Evolutionary conservation across 2,888 invertebrate species (phyloP), one percentile per base, ranked within the genome.

Genomic region (Panopea generosa): DNA sequence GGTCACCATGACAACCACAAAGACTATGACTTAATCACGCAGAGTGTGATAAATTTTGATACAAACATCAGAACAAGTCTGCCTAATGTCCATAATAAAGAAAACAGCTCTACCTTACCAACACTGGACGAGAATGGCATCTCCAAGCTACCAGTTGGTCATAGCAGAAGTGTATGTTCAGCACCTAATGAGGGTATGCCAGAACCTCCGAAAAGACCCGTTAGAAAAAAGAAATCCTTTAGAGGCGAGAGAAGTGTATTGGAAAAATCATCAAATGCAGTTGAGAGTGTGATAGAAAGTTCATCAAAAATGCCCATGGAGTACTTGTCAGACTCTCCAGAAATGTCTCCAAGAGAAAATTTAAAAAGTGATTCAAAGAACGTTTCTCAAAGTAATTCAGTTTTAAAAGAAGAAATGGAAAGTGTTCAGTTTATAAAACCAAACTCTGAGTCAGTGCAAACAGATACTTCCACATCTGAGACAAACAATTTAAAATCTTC

Each of bases 261-360:
- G 2, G 43, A 43, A 43, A 65, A 60, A 14, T 57, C 52, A 16
- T 67, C 67, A 27, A 33, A 18, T 38, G 33, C 62, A 20, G 63
- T 63, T 59, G 47, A 52, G 20, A 52, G 55, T 22, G 14, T 43
- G 33, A 43, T 57, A 38, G 65, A 52, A 45, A 11, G 29, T 7
- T 27, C 14, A 14, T 20, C 20, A 3, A 63, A 65, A 55, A 71
- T 72, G 71, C 49, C 69, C 9, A 81, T 81, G 81, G 81, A 81
- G 18, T 81, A 81, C 49, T 62, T 69, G 27, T 77, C 77, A 20
- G 77, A 77, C 52, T 81, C 77, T 1, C 69, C 81, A 1, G 81
- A 81, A 33, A 55, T 69, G 20, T 81, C 81, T 0, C 81, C 81
- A 14, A 57, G 81, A 11, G 61, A 33, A 11, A 33, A 11, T 33